Base-by-base conservation (phyloP, 2,113 vertebrate species). In the Cathartes aura region DNA sequence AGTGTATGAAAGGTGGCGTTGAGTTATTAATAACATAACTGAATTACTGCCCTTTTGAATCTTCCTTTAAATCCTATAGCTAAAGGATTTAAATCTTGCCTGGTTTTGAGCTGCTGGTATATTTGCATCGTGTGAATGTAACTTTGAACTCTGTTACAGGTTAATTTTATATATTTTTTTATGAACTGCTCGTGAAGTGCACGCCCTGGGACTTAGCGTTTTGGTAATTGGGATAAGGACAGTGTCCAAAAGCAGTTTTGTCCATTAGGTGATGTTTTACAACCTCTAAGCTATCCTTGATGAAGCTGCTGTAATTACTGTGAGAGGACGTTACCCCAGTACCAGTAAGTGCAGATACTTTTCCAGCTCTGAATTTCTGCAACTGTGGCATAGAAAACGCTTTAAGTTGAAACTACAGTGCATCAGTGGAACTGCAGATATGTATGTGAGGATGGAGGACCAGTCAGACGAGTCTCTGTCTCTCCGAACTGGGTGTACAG, bases 181-280 rank as follows among this genome's bases (percentile, higher is more conserved):
- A 7, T 8, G 15, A 67, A 16, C 7, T 5, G 14, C 9, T 52
- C 2, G 5, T 23, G 17, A 21, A 23, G 2, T 7, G 2, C 5
- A 0, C 6, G 1, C 16, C n/a, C 1, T 64, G 63, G 16, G 9
- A 5, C 5, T 22, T 27, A 7, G 24, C 1, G 1, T 16, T 53
- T 52, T 40, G 27, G 9, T 34, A 1, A 2, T 2, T 55, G 43
- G 47, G 23, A 9, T 59, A 6, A 27, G 70, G 14, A 15, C 32
- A 30, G 58, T 4, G 10, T 36, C 55, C 40, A 15, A 4, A n/a
- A 68, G 17, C 6, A 15, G 20, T 16, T 53, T 8, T 47, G 23
- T 26, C 22, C 34, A 5, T 42, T 3, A 8, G 29, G 5, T 27
- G 73, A 11, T 22, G 8, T 7, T 62, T 43, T 26, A 47, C 40